Base-by-base conservation (phyloP, 2,113 vertebrate species). In the Sorex araneus region DNA sequence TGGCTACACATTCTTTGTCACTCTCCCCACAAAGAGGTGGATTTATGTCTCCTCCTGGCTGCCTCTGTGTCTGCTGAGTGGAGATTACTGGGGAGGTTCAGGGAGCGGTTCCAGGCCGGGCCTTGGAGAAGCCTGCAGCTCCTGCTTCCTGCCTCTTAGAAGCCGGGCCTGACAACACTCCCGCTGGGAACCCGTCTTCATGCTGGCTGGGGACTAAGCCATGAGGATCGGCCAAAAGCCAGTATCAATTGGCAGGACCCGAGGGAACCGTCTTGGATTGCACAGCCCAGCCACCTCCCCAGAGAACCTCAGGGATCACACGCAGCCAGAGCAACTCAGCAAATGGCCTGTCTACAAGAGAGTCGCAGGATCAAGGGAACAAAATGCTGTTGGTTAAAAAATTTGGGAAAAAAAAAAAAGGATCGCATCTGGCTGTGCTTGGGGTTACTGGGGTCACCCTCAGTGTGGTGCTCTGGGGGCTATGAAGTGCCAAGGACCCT, bases 1-100 rank as follows among this genome's bases (percentile, higher is more conserved):
- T 76, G 90, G 45, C 45, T 47, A 76, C 75, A 47, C 6, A 21
- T 74, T 76, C 84, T 81, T 71, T 75, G 84, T 69, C 28, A 21
- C 15, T 87, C 3, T 92, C 12, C 54, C 43, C 4, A 30, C 12
- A 2, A 36, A 63, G 74, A 50, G 45, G 32, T 40, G 63, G 27
- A 11, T 67, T 74, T 85, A 43, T 74, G 50, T 57, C 21, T n/a
- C 12, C 30, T 23, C 21, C 30, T 60, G 34, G 86, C n/a, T 64
- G 71, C 75, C n/a, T 64, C 43, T 8, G 18, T 19, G 32, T 25
- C 69, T 78, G 7, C 7, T 63, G 54, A 79, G 30, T 19, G 30
- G 64, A 36, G 6, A 74, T 21, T 2, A 19, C 21, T 10, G 54
- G 25, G 16, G 32, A 85, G 34, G 18, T 4, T 0, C 10, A 3